Conservation (phyloP, 2,797 vertebrate species). For the Amniataba percoides region DNA sequence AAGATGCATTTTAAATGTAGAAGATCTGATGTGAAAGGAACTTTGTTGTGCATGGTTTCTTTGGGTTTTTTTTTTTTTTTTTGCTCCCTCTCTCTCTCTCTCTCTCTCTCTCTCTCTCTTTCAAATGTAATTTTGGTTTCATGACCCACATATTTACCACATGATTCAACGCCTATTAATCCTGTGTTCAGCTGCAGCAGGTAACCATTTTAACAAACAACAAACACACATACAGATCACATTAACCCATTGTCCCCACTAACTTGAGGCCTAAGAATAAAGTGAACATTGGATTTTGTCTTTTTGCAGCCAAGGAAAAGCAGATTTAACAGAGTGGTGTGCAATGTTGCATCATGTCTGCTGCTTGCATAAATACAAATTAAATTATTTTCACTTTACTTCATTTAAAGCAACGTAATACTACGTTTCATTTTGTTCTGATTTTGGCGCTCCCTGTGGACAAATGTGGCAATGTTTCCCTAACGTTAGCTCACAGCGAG, state of each 20-base stretch:
- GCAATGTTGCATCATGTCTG: no score
- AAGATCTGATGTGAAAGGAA: not conserved
- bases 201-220: not conserved
- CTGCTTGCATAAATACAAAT: not conserved
- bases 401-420: not conserved
- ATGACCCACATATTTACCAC: no score
- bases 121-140: not conserved
- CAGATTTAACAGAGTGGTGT: not conserved
- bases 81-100: no score
- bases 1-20: not conserved
- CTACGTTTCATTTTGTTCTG: no score
- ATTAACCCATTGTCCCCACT: not conserved
- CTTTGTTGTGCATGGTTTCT: not conserved
- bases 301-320: not conserved
- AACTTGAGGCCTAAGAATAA: not conserved
- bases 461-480: no score
- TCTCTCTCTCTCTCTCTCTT: not conserved
- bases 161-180: not conserved
- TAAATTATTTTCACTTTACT: not conserved
- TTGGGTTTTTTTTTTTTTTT: not conserved
- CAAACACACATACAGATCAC: not conserved
- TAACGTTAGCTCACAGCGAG: no score
- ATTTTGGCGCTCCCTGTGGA: no score
- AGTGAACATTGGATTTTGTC: not conserved
- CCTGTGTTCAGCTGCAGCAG: not conserved